A percentile compares a stretch with the other conserved stretches of the same genome.
These are phyloP conservation scores for Galeopterus variegatus DNA, from an alignment of 2,113 vertebrate species.

Conservation along the genomic window DNA sequence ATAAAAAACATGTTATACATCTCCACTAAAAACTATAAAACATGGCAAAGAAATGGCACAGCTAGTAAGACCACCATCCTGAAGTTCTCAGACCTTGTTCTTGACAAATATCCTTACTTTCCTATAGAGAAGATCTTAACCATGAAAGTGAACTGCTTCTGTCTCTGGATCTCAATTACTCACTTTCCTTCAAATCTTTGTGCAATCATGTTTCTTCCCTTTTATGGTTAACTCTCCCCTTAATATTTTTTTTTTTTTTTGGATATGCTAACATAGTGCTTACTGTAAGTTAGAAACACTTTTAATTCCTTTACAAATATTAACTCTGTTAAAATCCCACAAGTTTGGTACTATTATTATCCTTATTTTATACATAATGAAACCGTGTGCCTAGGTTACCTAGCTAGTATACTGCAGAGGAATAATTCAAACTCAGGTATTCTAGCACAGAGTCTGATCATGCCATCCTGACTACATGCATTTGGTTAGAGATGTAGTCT, in stretches of 20 bases:
- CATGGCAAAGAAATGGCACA: background rate
- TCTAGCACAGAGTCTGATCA: background rate
- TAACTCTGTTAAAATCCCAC: background rate
- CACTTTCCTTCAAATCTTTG: background rate
- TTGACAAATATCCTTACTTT: background rate
- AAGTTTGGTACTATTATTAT: background rate
- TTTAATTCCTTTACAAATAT: constrained; percentile 22
- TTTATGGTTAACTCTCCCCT: background rate
- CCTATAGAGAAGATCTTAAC: background rate
- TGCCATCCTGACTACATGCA: background rate
- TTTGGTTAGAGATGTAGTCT: background rate
- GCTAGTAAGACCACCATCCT: background rate
- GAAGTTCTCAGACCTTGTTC: background rate
- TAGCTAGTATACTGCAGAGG: background rate
- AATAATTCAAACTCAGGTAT: background rate
- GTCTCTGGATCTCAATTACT: background rate
- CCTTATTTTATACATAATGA: background rate
- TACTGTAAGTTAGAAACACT: background rate
- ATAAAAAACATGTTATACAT: background rate
- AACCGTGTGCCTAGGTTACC: background rate
- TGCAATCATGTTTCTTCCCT: background rate
- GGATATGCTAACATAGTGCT: background rate
- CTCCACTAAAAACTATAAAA: background rate
- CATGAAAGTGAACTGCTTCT: background rate
- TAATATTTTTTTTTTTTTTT: constrained; percentile 1